Conservation (phyloP, 2,113 vertebrate genomes). For the Myanophis thanlyinensis region DNA sequence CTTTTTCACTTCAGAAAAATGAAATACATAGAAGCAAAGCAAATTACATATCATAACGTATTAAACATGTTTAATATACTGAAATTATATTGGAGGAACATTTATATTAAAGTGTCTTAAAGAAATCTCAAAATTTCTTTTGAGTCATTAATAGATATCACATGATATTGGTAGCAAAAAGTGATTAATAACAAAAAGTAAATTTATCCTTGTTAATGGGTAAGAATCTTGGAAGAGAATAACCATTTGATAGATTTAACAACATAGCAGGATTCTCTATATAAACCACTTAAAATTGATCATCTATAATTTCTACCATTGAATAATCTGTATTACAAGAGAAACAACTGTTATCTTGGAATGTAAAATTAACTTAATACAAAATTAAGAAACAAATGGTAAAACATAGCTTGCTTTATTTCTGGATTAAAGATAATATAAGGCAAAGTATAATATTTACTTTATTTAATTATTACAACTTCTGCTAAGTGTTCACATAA, state of each 20-base stretch:
- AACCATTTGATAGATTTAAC: slow-evolving; percentile 42
- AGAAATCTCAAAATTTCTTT: neutral
- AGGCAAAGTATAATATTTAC: neutral
- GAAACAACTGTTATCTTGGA: slow-evolving; percentile 70
- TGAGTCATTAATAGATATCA: neutral
- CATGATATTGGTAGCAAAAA: slow-evolving; percentile 8
- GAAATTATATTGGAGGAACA: neutral
- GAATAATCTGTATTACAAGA: slow-evolving; percentile 61
- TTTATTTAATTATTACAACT: slow-evolving; percentile 69
- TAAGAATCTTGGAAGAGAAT: slow-evolving; percentile 16
- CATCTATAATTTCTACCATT: slow-evolving; percentile 62
- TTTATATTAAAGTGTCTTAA: neutral
- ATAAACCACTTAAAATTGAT: slow-evolving; percentile 61
- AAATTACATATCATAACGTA: neutral
- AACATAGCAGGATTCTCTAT: slow-evolving; percentile 53
- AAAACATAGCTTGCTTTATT: slow-evolving; percentile 67
- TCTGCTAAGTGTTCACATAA: slow-evolving; percentile 67
- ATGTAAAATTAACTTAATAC: slow-evolving; percentile 71
- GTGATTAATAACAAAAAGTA: slow-evolving; percentile 29
- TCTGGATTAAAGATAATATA: slow-evolving; percentile 54
- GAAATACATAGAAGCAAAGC: neutral
- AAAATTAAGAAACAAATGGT: slow-evolving; percentile 76
- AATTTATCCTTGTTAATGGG: slow-evolving; percentile 27
- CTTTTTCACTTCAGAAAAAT: neutral
- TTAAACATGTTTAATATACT: neutral